Evolutionary conservation across 2,888 invertebrate genomes (phyloP).

Genomic region (Ornithoptera alexandrae): DNA sequence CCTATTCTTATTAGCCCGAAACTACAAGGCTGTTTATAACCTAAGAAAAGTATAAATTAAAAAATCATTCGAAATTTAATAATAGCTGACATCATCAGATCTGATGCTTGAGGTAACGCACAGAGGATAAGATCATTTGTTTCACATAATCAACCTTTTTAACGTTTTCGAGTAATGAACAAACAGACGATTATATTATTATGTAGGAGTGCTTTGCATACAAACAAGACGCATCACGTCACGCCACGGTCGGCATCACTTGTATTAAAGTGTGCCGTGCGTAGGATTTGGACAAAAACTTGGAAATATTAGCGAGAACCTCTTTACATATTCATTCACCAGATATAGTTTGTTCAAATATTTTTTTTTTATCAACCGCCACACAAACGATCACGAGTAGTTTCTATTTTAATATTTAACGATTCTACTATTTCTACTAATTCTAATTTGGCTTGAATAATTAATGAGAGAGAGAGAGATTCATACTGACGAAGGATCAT

Average conservation of each 20-base stretch:
- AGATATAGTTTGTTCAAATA: constrained; percentile 5
- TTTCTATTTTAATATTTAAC: not conserved
- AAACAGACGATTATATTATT: constrained; percentile 7
- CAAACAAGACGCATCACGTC: constrained; percentile 20
- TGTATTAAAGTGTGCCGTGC: constrained; percentile 24
- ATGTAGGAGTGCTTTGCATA: constrained; percentile 23
- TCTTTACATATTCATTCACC: constrained; percentile 17
- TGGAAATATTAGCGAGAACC: constrained; percentile 21
- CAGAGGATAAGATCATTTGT: constrained; percentile 6
- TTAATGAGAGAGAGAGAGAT: too few species aligned
- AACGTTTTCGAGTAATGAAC: constrained; percentile 14
- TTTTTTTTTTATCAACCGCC: not conserved
- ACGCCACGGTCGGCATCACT: constrained; percentile 7
- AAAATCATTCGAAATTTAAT: not conserved
- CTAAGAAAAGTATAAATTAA: not conserved
- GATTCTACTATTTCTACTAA: not conserved
- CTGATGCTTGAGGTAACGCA: not conserved
- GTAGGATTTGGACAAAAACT: constrained; percentile 28
- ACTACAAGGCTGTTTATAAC: too few species aligned
- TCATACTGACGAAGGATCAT: too few species aligned
- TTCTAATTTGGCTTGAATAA: too few species aligned
- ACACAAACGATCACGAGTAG: not conserved
- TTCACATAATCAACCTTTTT: constrained; percentile 16
- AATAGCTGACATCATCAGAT: not conserved
- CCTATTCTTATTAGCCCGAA: too few species aligned